Percentiles rank a stretch among this genome's conserved stretches.
Conservation (phyloP, 2,797 vertebrate genomes). For the Oceanodroma leucorhoa region DNA sequence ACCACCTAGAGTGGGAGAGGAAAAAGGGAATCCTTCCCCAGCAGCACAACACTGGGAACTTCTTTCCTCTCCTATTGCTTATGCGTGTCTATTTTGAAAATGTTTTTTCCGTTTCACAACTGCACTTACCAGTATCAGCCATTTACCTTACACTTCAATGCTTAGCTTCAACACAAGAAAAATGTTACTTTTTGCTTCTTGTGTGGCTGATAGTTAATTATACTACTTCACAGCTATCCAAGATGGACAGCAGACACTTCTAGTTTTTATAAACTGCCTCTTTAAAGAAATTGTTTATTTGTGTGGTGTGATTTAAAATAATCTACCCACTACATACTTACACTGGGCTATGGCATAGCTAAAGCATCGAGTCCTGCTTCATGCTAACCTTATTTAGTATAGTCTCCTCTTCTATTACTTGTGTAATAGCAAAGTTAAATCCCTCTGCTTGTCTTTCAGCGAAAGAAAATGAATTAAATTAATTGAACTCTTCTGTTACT, state of each 20-base stretch:
- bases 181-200: background rate
- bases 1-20: background rate
- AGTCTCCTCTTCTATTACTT: background rate
- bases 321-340: background rate
- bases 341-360: background rate
- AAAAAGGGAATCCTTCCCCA: background rate
- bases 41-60: background rate
- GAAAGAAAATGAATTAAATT: background rate
- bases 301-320: background rate
- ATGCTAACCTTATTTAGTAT: background rate
- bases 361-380: background rate
- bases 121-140: fast-evolving
- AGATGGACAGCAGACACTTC: too few species aligned
- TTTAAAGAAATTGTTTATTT: background rate
- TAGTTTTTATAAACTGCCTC: background rate
- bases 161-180: background rate
- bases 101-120: background rate
- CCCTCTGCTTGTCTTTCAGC: background rate
- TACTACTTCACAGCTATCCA: background rate
- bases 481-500: background rate
- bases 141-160: background rate
- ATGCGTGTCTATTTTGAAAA: background rate
- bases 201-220: background rate
- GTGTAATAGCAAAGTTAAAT: background rate
- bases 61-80: background rate